phyloP scores from a whole-genome alignment of 1,140 invertebrate species.

The Charaxes varanes region DNA sequence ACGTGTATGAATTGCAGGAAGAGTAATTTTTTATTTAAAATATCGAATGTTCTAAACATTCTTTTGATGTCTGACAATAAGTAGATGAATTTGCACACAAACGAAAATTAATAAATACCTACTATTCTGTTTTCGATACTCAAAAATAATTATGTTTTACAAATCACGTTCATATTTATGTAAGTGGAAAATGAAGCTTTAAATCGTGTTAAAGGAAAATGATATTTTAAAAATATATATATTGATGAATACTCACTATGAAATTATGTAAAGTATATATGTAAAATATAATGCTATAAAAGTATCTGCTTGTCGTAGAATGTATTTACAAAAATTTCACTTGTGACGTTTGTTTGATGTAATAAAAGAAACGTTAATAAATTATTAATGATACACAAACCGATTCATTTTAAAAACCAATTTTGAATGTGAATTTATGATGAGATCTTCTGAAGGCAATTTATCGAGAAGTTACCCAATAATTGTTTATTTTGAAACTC shows the following conservation, averaged over 20 bases:
- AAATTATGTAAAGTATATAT: conserved; percentile 21
- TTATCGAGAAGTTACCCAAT: no score
- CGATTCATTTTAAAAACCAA: no score
- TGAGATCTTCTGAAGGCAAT: no score
- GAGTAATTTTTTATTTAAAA: conserved; percentile 7
- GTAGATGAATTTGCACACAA: conserved; percentile 38
- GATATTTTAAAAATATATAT: conserved; percentile 35
- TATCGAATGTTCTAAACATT: conserved; percentile 54
- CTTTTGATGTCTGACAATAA: conserved; percentile 65
- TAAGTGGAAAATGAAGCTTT: conserved; percentile 64
- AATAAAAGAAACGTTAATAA: no score
- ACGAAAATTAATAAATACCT: conserved; percentile 12
- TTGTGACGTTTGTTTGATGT: no score
- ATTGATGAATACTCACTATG: conserved; percentile 25
- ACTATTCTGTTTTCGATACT: conserved; percentile 25
- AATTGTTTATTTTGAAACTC: no score
- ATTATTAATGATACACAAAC: no score
- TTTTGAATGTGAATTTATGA: no score
- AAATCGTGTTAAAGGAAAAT: conserved; percentile 59
- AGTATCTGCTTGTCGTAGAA: conserved; percentile 12
- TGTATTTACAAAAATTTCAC: conserved; percentile 12
- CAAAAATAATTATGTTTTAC: conserved; percentile 24
- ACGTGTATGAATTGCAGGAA: neutral
- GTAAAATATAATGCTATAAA: conserved; percentile 8
- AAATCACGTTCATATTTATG: conserved; percentile 27